These are phyloP conservation scores for Haliclona indistincta DNA, from an alignment of 37 sponge, comb jelly and placozoan genomes.

Conservation along the genomic window DNA sequence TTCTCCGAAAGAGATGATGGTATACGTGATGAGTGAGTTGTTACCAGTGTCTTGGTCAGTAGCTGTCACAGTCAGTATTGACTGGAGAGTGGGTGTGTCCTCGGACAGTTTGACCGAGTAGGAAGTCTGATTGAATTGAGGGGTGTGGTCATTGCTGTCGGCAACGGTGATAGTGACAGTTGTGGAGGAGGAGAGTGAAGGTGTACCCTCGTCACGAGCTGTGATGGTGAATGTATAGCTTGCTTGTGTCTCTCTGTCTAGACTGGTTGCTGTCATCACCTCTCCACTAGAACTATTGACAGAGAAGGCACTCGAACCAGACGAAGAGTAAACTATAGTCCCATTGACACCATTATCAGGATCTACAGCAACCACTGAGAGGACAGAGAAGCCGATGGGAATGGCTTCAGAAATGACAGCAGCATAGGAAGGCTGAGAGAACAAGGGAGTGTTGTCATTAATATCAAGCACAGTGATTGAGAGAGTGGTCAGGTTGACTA, in stretches of 20 bases:
- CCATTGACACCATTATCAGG: conserved; percentile 20
- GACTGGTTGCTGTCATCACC: conserved; percentile 7
- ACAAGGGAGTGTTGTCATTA: conserved; percentile 70
- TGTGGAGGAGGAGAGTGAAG: conserved; percentile 22
- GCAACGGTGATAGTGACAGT: conserved; percentile 26
- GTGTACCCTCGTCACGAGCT: conserved; percentile 43
- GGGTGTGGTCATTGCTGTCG: conserved; percentile 66
- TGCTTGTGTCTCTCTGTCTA: conserved; percentile 39
- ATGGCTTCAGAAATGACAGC: conserved; percentile 20
- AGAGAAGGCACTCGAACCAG: conserved; percentile 8
- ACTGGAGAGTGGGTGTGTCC: background rate
- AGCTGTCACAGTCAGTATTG: conserved; percentile 38
- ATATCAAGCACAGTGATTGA: conserved; percentile 49
- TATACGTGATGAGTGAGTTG: conserved; percentile 47
- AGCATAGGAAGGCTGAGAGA: conserved; percentile 13
- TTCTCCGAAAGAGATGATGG: background rate
- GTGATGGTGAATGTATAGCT: conserved; percentile 32
- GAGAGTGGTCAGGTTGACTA: conserved; percentile 27
- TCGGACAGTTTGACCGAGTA: conserved; percentile 36
- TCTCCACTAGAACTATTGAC: conserved; percentile 37
- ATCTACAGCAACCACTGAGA: conserved; percentile 55
- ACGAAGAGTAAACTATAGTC: conserved; percentile 7
- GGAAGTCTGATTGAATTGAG: conserved; percentile 26
- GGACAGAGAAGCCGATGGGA: conserved; percentile 11
- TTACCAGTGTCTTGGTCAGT: conserved; percentile 50